phyloP scores from a whole-genome alignment of 2,888 invertebrate genomes.

The Diarsia rubi region DNA sequence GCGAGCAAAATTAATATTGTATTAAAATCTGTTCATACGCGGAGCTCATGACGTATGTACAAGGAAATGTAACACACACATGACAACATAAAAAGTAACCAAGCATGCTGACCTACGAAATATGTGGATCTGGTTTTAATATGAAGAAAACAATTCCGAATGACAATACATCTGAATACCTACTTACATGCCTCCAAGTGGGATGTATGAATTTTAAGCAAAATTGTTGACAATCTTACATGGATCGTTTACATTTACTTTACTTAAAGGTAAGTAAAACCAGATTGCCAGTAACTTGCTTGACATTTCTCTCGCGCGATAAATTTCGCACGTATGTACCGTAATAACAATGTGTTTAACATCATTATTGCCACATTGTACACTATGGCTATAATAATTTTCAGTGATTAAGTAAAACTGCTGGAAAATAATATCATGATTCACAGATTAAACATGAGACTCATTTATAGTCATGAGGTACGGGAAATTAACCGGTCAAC shows the following conservation, averaged over 20 bases:
- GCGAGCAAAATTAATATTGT: neutral
- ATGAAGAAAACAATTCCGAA: constrained; percentile 59
- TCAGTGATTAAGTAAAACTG: constrained; percentile 10
- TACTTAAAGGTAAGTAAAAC: neutral
- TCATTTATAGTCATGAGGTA: constrained; percentile 11
- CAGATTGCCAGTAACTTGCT: constrained; percentile 12
- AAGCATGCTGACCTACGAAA: constrained; percentile 59
- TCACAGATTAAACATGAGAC: constrained; percentile 13
- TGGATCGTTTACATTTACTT: constrained; percentile 4
- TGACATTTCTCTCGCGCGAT: constrained; percentile 25
- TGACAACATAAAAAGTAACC: constrained; percentile 62
- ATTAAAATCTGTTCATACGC: constrained; percentile 30
- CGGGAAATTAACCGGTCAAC: constrained; percentile 1
- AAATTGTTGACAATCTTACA: constrained; percentile 12
- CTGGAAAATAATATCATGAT: constrained; percentile 7
- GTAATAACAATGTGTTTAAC: constrained; percentile 15
- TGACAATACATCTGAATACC: constrained; percentile 30
- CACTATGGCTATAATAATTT: constrained; percentile 11
- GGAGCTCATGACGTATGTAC: constrained; percentile 53
- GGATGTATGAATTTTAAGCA: constrained; percentile 25
- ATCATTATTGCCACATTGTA: constrained; percentile 15
- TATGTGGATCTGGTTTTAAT: constrained; percentile 66
- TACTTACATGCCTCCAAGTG: constrained; percentile 13
- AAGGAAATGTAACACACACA: constrained; percentile 60
- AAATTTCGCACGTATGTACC: neutral